Base-by-base conservation (phyloP, 2,113 vertebrate species). In the Potamarius usumacintae region DNA sequence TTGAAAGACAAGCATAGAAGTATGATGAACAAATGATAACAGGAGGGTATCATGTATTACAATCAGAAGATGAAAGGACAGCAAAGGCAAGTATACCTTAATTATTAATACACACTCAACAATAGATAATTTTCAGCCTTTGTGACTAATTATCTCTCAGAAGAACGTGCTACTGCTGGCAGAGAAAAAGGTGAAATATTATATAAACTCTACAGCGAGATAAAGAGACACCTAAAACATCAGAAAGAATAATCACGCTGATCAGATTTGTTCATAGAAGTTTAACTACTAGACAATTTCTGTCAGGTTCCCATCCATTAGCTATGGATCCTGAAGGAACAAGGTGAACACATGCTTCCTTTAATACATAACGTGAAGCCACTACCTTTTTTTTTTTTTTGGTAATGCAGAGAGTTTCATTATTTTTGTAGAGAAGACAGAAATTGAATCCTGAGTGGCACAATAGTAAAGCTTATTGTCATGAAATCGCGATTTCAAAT, bases 101-200 rank as follows among this genome's bases (percentile, higher is more conserved):
- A 93, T 92, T 92, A 90, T 89, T 90, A 89, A 85, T 80, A 53
- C 72, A 14, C 69, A 58, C 84, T 63, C 30, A 52, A 58, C 87
- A 62, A 65, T 63, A 0, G 25, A 86, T 57, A 72, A 58, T 87
- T 74, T 42, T 22, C 53, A 50, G 88, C 84, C 4, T 90, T 88
- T 82, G 60, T 18, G 78, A 90, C 52, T 91, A 91, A 94, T 83
- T 92, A 90, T 84, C 83, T 11, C 22, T 50, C n/a, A 12, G 22
- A 52, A 77, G 48, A 52, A 52, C 79, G 87, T 5, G n/a, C 8
- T 1, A 25, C 76, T 77, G 58, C 48, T 84, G 25, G 20, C 34
- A 78, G 10, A 82, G 71, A 42, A 79, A 89, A 71, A 63, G 48
- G 27, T 71, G 30, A 72, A 48, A 72, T 50, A 74, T 5, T 10